Conservation (phyloP, 2,797 vertebrate species). For the Macropodus opercularis region DNA sequence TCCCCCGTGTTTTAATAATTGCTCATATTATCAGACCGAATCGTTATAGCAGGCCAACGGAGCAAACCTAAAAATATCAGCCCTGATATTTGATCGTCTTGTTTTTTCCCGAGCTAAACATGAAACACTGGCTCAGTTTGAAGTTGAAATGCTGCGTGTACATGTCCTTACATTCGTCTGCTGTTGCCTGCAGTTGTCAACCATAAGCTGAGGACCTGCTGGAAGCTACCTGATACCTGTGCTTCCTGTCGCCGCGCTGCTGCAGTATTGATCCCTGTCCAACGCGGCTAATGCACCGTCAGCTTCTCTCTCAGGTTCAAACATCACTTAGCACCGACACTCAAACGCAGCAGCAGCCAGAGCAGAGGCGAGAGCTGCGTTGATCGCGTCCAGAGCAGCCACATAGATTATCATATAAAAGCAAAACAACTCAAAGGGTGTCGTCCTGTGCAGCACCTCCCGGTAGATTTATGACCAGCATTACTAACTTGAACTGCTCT, state of each 20-base stretch:
- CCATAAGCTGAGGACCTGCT: not conserved
- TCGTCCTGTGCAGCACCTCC: not conserved
- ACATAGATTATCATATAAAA: constrained; percentile 27
- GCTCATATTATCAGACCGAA: constrained; percentile 13
- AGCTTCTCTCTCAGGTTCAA: constrained; percentile 34
- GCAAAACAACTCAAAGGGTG: not conserved
- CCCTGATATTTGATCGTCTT: constrained; percentile 18
- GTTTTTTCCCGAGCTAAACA: not conserved
- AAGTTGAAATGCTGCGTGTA: not conserved
- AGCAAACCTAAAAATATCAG: constrained; percentile 37
- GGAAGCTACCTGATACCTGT: constrained; percentile 45
- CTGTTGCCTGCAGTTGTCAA: not conserved
- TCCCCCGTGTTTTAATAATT: constrained; percentile 19
- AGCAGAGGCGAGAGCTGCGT: constrained; percentile 1
- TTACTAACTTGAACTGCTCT: constrained; percentile 1
- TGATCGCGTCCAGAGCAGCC: constrained; percentile 6
- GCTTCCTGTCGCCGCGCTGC: constrained; percentile 35
- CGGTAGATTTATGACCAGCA: not conserved
- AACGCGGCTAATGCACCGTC: constrained; percentile 53
- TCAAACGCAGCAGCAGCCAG: constrained; percentile 11
- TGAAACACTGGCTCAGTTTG: not conserved
- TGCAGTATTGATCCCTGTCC: constrained; percentile 52
- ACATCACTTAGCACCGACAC: constrained; percentile 52
- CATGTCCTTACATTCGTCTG: not conserved
- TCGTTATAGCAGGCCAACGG: not conserved